phyloP scores from a whole-genome alignment of 2,113 vertebrate genomes.

The Lanius collurio region DNA sequence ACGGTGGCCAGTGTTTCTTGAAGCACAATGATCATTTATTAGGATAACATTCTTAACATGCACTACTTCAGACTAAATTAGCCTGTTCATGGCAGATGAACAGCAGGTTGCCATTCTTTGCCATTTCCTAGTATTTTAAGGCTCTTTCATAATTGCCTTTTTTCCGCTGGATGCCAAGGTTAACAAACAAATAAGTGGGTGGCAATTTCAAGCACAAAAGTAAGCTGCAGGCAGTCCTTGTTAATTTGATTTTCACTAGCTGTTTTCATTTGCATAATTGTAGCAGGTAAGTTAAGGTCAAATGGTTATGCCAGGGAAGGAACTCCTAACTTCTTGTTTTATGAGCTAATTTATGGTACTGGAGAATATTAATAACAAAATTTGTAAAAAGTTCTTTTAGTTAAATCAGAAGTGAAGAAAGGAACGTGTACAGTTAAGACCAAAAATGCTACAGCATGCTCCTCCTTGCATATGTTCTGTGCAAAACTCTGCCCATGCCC shows the following conservation, averaged over 20 bases:
- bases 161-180: background rate
- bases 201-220: slow-evolving; percentile 17
- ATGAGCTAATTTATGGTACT: background rate
- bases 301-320: background rate
- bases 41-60: background rate
- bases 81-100: background rate
- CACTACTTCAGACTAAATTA: background rate
- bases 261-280: slow-evolving; percentile 35
- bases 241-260: slow-evolving; percentile 52
- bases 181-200: slow-evolving; percentile 47
- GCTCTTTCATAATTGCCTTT: background rate
- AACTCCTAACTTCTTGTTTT: background rate
- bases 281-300: slow-evolving; percentile 10
- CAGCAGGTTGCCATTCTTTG: slow-evolving; percentile 26
- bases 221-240: background rate
- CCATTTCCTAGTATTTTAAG: background rate
- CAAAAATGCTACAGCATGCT: background rate
- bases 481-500: background rate
- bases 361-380: background rate
- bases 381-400: background rate
- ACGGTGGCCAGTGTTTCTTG: background rate
- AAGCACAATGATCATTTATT: background rate
- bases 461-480: background rate
- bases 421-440: background rate
- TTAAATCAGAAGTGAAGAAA: background rate